These are phyloP conservation scores for Ditula angustiorana DNA, from an alignment of 2,888 invertebrate species.

Conservation along the genomic window DNA sequence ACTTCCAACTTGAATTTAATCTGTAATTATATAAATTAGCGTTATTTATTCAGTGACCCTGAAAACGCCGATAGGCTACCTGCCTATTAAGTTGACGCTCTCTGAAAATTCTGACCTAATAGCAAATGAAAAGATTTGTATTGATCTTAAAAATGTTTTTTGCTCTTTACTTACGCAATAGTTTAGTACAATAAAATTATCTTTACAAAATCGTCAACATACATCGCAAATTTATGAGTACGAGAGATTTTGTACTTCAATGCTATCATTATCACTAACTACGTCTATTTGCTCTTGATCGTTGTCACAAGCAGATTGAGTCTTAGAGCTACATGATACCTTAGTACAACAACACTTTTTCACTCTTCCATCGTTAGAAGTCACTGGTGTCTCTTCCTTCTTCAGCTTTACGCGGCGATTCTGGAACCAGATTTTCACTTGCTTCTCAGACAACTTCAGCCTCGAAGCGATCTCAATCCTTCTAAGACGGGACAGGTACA, in stretches of 20 bases:
- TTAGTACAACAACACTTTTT: conserved; percentile 76
- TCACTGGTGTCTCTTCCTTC: conserved; percentile 91
- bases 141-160: no score
- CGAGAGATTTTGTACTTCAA: conserved; percentile 67
- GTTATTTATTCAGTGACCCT: conserved; percentile 6
- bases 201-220: no score
- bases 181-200: no score
- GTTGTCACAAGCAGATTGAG: conserved; percentile 66
- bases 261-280: conserved; percentile 76
- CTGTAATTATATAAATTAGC: conserved; percentile 10
- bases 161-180: no score
- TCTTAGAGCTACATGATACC: conserved; percentile 63
- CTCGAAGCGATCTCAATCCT: conserved; percentile 97
- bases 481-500: conserved; percentile 95
- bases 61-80: not conserved
- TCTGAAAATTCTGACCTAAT: conserved; percentile 13
- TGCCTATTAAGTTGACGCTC: conserved; percentile 13
- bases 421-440: conserved; percentile 98
- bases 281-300: conserved; percentile 78
- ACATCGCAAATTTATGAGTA: conserved; percentile 59
- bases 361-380: conserved; percentile 57
- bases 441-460: conserved; percentile 95
- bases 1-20: conserved; percentile 10
- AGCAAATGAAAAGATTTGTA: no score
- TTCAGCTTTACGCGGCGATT: conserved; percentile 97